Percentiles rank a stretch among this genome's conserved stretches.
Conservation (phyloP, 1,140 invertebrate genomes). For the Nasonia giraulti region DNA sequence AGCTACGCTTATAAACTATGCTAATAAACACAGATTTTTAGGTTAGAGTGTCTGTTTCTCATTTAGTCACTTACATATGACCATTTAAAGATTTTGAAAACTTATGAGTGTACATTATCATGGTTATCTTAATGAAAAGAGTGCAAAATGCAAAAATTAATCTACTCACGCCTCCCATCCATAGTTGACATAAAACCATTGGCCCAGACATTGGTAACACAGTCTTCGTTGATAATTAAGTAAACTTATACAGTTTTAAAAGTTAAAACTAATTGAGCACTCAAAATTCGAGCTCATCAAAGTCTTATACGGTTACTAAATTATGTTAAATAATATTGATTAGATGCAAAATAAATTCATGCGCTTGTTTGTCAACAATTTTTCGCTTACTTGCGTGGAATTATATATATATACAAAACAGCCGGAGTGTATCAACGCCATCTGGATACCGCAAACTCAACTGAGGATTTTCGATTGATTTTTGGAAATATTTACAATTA, state of each 20-base stretch:
- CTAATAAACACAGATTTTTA: background rate
- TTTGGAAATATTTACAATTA: too few species aligned
- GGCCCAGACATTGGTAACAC: conserved; percentile 66
- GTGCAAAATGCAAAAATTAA: background rate
- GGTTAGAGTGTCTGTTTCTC: background rate
- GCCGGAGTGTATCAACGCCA: too few species aligned
- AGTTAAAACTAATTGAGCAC: background rate
- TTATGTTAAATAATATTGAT: background rate
- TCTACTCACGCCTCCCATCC: conserved; percentile 86
- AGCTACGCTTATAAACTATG: background rate
- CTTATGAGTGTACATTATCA: background rate
- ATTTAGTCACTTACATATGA: background rate
- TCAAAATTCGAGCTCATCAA: background rate
- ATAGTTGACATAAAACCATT: conserved; percentile 82
- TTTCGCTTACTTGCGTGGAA: too few species aligned
- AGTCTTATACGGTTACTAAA: background rate
- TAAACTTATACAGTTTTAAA: background rate
- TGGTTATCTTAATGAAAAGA: background rate
- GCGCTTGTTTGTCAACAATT: background rate
- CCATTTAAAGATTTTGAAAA: background rate
- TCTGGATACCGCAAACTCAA: too few species aligned
- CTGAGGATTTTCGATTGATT: too few species aligned
- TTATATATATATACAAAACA: too few species aligned
- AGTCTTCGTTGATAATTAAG: background rate
- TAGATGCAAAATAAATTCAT: too few species aligned